Evolutionary conservation across 2,113 vertebrate species (phyloP), one percentile per base, ranked within the genome.

Genomic region (Macroglossus sobrinus): DNA sequence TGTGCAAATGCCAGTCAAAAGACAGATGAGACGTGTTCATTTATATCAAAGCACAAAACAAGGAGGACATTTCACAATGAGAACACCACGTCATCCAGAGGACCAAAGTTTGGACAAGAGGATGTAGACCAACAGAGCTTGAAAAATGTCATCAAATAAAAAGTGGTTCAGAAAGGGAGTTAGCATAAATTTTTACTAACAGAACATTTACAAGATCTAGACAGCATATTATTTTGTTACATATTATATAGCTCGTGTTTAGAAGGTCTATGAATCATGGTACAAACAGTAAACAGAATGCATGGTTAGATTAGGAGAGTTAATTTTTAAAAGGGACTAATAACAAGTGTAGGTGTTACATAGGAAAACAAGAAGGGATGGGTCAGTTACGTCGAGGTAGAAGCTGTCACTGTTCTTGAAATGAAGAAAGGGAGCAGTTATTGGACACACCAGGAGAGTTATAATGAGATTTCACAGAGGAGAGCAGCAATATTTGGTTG

Each of bases 311-410:
- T 26, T 15, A 43, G 35, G 21, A 69, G 13, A 72, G 13, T 63
- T 85, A 45, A 30, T 40, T 89, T 93, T 45, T 21, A 13, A 55
- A 64, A 28, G 22, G 21, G 18, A 61, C 7, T 71, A 5, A 30
- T 53, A 53, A 24, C 22, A 69, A 7, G 0, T 47, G 12, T 53
- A 55, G 0, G 24, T 38, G 3, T 59, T 55, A 59, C 5, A 0
- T 38, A 22, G 59, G 14, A 12, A 8, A 47, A 64, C 5, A 68
- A 28, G 76, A 43, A 55, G 30, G 40, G 6, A 66, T 26, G 3
- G 2, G 2, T 5, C 16, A 55, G 2, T 4, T 8, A 15, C 0
- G 2, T 55, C 1, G 11, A 57, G 5, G 4, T 33, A 50, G 45
- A 47, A 78, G 24, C 1, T 43, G 10, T 5, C 28, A 69, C 30